These are phyloP conservation scores for Lepidonotus clava DNA, from an alignment of 2,888 invertebrate genomes.

Conservation along the genomic window DNA sequence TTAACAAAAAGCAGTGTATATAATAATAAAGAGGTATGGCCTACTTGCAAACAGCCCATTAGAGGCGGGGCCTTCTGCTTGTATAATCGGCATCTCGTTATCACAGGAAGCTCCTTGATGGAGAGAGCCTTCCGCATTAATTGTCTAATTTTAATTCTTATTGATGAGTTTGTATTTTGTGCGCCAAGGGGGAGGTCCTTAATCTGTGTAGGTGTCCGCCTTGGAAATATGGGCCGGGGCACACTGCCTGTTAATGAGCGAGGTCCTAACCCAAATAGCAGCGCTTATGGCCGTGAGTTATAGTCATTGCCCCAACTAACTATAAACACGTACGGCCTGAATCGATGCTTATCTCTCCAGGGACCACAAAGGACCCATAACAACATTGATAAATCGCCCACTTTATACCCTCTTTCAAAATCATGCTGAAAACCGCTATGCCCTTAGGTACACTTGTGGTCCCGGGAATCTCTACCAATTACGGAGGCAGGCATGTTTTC, in stretches of 20 bases:
- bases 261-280: slow-evolving; percentile 11
- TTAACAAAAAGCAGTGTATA: too few relatives aligned
- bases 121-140: slow-evolving; percentile 15
- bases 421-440: too few relatives aligned
- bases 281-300: slow-evolving; percentile 2
- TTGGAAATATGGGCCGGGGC: neutral
- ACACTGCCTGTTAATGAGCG: neutral
- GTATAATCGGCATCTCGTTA: slow-evolving; percentile 17
- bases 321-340: neutral
- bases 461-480: too few relatives aligned
- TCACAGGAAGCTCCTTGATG: neutral
- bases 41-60: too few relatives aligned
- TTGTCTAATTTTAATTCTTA: slow-evolving; percentile 40
- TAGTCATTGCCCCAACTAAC: neutral
- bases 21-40: too few relatives aligned
- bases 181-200: neutral
- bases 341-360: neutral
- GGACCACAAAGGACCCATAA: neutral
- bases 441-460: too few relatives aligned
- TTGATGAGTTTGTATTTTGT: slow-evolving; percentile 22
- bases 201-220: neutral
- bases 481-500: too few relatives aligned
- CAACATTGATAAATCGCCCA: slow-evolving; percentile 7
- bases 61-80: neutral
- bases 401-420: neutral